Evolutionary conservation across 2,113 vertebrate genomes (phyloP).

Genomic region (Xenopus laevis): DNA sequence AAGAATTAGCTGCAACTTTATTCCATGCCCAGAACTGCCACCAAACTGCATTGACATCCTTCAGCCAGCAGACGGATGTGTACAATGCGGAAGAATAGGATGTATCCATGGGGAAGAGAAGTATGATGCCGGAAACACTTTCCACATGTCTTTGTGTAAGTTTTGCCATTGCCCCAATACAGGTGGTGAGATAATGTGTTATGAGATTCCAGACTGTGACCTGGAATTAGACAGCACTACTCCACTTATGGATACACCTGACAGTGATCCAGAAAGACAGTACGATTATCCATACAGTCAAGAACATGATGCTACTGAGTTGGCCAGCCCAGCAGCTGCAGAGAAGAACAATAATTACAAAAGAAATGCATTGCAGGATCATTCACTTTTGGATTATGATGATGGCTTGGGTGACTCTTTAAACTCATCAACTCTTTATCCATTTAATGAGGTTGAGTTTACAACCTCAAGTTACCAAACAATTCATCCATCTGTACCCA

Average conservation of each 20-base stretch:
- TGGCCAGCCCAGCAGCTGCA: constrained; percentile 6
- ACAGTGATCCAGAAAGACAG: constrained; percentile 57
- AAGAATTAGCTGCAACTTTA: constrained; percentile 90
- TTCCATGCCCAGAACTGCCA: constrained; percentile 86
- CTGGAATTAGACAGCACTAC: constrained; percentile 31
- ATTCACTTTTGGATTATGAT: constrained; percentile 19
- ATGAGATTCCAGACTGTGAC: constrained; percentile 76
- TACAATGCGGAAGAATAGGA: constrained; percentile 81
- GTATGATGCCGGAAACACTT: constrained; percentile 82
- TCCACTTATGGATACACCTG: constrained; percentile 56
- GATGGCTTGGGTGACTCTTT: neutral
- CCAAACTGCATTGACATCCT: constrained; percentile 82
- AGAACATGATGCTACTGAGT: constrained; percentile 64
- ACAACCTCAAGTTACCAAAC: neutral
- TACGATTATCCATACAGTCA: constrained; percentile 69
- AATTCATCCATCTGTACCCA: neutral
- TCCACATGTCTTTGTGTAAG: constrained; percentile 76
- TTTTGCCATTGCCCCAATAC: constrained; percentile 86
- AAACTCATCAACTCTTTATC: neutral
- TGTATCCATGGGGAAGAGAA: constrained; percentile 74
- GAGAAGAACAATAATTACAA: constrained; percentile 44
- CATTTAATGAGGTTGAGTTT: neutral
- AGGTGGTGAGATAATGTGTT: constrained; percentile 86
- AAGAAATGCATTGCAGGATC: constrained; percentile 26
- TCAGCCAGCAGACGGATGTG: constrained; percentile 78